A percentile compares a stretch with the other conserved stretches of the same genome.
Conservation (phyloP, 2,113 vertebrate species). For the Seriola aureovittata region DNA sequence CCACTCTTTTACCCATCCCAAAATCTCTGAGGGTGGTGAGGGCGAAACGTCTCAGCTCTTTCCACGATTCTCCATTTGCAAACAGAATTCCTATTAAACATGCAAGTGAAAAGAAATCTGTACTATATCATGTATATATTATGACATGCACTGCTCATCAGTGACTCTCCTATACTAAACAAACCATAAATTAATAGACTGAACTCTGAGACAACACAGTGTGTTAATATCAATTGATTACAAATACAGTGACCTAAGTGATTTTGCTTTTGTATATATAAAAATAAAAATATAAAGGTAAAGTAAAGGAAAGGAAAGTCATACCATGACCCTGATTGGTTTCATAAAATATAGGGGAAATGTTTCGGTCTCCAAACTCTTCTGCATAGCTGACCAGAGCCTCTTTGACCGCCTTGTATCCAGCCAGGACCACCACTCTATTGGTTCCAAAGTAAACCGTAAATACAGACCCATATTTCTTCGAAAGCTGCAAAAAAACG, state of each 20-base stretch:
- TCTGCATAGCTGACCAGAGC: constrained; percentile 84
- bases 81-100: constrained; percentile 68
- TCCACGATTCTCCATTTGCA: constrained; percentile 77
- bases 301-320: background rate
- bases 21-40: constrained; percentile 78
- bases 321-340: constrained; percentile 81
- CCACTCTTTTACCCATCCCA: constrained; percentile 77
- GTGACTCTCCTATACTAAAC: background rate
- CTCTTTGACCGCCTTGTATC: constrained; percentile 86
- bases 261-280: background rate
- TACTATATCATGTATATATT: background rate
- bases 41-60: constrained; percentile 79
- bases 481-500: constrained; percentile 82
- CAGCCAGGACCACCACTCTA: constrained; percentile 86
- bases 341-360: constrained; percentile 81
- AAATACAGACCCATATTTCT: constrained; percentile 87
- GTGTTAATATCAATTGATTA: too few species aligned
- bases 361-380: constrained; percentile 86
- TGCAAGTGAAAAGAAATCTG: background rate
- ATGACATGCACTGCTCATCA: background rate
- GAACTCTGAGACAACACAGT: background rate
- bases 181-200: background rate
- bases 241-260: background rate
- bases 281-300: background rate
- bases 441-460: constrained; percentile 85